These are phyloP conservation scores for Diarsia dahlii DNA, from an alignment of 2,888 invertebrate species.

Conservation along the genomic window DNA sequence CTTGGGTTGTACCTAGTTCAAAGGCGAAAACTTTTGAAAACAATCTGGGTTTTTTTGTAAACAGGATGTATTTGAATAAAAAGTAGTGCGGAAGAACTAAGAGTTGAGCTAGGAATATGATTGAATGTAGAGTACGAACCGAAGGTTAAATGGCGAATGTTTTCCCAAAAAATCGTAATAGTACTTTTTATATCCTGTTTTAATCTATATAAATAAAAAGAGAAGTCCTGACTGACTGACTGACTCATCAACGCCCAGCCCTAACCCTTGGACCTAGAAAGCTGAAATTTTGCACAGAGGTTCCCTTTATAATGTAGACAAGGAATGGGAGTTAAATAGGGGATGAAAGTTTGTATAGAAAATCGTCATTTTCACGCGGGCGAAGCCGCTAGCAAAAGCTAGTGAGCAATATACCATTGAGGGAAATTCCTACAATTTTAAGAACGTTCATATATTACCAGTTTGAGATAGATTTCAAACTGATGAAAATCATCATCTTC, in stretches of 20 bases:
- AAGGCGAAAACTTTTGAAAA: constrained; percentile 63
- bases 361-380: background rate
- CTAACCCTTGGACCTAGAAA: too few species aligned
- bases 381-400: too few species aligned
- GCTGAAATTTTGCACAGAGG: too few species aligned
- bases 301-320: too few species aligned
- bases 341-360: too few species aligned
- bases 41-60: constrained; percentile 23
- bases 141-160: background rate
- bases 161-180: background rate
- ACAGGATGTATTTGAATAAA: background rate
- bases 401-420: background rate
- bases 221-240: too few species aligned
- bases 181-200: background rate
- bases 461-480: too few species aligned
- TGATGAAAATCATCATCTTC: too few species aligned
- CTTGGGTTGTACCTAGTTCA: constrained; percentile 68
- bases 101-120: background rate
- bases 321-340: too few species aligned
- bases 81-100: background rate
- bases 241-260: too few species aligned
- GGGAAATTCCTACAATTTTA: background rate
- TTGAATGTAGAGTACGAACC: background rate
- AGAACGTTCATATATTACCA: background rate
- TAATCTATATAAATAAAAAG: too few species aligned